Percentiles rank a stretch among this genome's conserved stretches.
Evolutionary conservation across 2,888 invertebrate genomes (phyloP).

Genomic region (Baccha elongata): DNA sequence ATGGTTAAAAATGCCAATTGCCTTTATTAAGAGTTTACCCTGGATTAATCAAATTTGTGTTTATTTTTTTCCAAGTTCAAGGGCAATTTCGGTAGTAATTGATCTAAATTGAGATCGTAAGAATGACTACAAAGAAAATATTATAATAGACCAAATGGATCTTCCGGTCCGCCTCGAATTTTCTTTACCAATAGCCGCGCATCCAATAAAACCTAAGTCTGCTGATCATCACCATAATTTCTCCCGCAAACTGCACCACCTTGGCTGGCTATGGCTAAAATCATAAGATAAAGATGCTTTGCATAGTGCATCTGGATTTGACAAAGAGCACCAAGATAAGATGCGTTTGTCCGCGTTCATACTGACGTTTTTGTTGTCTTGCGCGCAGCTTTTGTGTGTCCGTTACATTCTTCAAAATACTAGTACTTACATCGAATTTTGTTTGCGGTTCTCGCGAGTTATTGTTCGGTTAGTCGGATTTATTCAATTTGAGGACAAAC

Average conservation of each 20-base stretch:
- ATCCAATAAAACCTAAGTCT: conserved; percentile 38
- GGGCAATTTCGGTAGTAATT: conserved; percentile 60
- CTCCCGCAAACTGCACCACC: no score
- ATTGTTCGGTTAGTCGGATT: conserved; percentile 66
- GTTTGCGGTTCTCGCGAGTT: conserved; percentile 12
- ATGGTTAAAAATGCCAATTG: neutral
- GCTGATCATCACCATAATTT: conserved; percentile 3
- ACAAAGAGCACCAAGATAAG: conserved; percentile 7
- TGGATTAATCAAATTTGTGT: neutral
- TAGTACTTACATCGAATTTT: neutral
- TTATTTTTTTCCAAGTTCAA: conserved; percentile 57
- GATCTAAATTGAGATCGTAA: conserved; percentile 61
- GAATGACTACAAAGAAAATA: conserved; percentile 11
- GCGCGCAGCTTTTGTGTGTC: neutral
- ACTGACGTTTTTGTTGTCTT: neutral
- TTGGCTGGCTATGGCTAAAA: conserved; percentile 1
- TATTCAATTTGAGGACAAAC: conserved; percentile 69
- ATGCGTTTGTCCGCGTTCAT: conserved; percentile 22
- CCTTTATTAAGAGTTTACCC: neutral
- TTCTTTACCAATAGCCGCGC: conserved; percentile 67
- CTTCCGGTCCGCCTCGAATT: conserved; percentile 66
- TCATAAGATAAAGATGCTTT: neutral
- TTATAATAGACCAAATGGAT: conserved; percentile 18
- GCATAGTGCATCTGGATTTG: conserved; percentile 11
- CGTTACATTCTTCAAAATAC: conserved; percentile 6